Evolutionary conservation across 2,113 vertebrate species (phyloP).

Genomic region (Pachycephala philippinensis): DNA sequence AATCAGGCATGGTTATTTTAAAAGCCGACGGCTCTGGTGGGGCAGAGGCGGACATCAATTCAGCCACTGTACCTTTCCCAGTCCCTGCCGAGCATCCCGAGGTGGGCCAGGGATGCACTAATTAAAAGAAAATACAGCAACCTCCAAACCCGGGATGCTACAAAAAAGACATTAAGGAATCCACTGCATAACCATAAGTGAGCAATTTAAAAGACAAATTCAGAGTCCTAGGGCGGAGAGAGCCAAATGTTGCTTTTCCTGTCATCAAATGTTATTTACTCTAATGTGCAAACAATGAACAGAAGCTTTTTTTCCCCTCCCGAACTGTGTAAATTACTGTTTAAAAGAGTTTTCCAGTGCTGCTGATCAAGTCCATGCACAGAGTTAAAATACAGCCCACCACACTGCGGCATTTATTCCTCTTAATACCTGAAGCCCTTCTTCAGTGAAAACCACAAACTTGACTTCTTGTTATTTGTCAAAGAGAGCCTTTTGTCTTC

Average conservation of each 20-base stretch:
- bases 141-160: neutral
- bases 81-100: neutral
- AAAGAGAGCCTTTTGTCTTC: slow-evolving; percentile 10
- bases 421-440: neutral
- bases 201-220: slow-evolving; percentile 49
- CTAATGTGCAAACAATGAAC: slow-evolving; percentile 56
- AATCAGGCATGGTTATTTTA: slow-evolving; percentile 7
- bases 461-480: neutral
- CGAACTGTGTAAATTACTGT: neutral
- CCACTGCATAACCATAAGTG: neutral
- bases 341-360: neutral
- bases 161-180: neutral
- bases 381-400: neutral
- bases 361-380: neutral
- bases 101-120: neutral
- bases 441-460: neutral
- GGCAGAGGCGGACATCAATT: neutral
- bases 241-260: slow-evolving; percentile 47
- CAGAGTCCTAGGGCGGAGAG: neutral
- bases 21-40: neutral
- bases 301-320: neutral
- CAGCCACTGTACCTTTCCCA: neutral
- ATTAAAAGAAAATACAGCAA: slow-evolving; percentile 2
- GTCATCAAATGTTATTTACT: slow-evolving; percentile 53
- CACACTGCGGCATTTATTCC: neutral